Base-by-base conservation (phyloP, 2,113 vertebrate genomes). In the Odontesthes bonariensis region DNA sequence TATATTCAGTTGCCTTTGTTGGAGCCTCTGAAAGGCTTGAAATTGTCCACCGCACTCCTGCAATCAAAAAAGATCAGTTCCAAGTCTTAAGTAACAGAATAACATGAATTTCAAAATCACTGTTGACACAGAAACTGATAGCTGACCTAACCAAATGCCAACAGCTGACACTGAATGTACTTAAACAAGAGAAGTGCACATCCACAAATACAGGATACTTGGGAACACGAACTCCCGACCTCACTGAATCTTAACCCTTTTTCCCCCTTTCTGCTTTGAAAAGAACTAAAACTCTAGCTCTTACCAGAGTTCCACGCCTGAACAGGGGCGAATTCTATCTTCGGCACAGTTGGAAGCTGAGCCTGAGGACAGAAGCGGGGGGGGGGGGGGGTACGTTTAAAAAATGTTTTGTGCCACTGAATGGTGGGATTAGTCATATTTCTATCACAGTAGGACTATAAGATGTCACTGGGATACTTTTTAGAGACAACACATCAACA, bases 281-380 rank as follows among this genome's bases (percentile, higher is more conserved):
- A n/a, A 0, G 20, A 42, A 27, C 16, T n/a, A 8, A 3, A 57
- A 47, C 5, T 60, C 63, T n/a, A 44, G 12, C 56, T 77, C 88
- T 94, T 94, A 99, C 97, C 97, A 89, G 95, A 96, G 78, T 99
- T 98, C 97, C 97, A 99, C 1, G 91, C 42, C 13, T 96, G 81
- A 0, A 94, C 89, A 4, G 95, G 70, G 6, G 95, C 93, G 61
- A 98, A 96, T 60, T 96, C 95, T 46, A 98, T 74, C 84, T 94
- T 95, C 22, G 97, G 97, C 71, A 93, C 55, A 19, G 94, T 46
- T 61, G 97, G 97, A 68, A 98, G 92, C 94, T 97, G 88, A 79
- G 93, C 81, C 91, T 83, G 61, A 4, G 19, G 32, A 77, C 38
- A 74, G 75, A 23, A 16, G 33, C 6, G 7, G 35, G 7, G 12